Base-by-base conservation (phyloP, 2,888 invertebrate genomes). In the Venusia cambrica region DNA sequence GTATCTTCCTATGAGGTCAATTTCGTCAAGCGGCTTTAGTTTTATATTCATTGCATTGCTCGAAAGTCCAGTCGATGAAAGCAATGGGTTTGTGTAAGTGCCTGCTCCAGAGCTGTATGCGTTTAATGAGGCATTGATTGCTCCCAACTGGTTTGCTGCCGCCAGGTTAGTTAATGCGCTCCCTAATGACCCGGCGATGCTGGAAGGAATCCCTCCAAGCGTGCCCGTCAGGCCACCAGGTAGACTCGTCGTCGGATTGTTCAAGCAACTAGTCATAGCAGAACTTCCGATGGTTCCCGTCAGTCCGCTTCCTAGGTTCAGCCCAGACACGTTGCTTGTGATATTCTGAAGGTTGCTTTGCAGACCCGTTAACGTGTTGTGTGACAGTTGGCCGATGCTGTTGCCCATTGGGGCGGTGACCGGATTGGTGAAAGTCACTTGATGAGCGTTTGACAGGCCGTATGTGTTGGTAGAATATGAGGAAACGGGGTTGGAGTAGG, bases 11-110 rank as follows among this genome's bases (percentile, higher is more conserved):
- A 90, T 62, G 45, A 92, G 84, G 56, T 93, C 93, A 44, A 92
- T 90, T 66, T 93, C 93, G 54, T 93, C 93, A 68, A 92, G 80
- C 43, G 92, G 90, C 73, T 93, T 93, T 73, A 92, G 79, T 73
- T 93, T 93, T 55, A 89, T 89, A 48, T 87, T 89, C 88, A 90
- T 90, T 13, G 73, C 76, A 80, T 85, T 87, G 29, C 87, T 74
- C 74, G 90, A 84, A 71, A 92, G 72, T 61, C 89, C 79, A 69
- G 89, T 66, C 51, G 90, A 76, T 48, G 90, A 76, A 51, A 88
- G 79, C 43, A 92, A 72, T 7, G 92, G 92, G 61, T 92, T 92
- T 38, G 92, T 90, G 57, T 92, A 93, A 2, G 91, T 91, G 20
- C 83, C 84, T 27, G 78, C 67, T 5, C 64, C 66, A 10, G 77